These are phyloP conservation scores for Epinotia ramella DNA, from an alignment of 2,888 invertebrate species.

Conservation along the genomic window DNA sequence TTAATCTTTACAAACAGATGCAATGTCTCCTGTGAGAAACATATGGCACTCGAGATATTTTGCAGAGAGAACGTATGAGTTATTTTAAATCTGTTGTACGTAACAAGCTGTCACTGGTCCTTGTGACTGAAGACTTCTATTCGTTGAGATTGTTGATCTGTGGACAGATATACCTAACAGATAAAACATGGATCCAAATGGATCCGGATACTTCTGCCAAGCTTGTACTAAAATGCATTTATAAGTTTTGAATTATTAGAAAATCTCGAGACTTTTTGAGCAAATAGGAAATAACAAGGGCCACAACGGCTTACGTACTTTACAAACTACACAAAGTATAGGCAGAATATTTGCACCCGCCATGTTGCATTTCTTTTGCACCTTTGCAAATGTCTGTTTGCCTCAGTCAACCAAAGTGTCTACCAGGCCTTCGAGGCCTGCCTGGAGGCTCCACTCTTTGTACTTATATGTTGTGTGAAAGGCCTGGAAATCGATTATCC, in stretches of 20 bases:
- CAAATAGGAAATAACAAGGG: too few species aligned
- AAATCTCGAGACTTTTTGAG: not conserved
- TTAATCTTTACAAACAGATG: constrained; percentile 35
- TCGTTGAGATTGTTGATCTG: constrained; percentile 28
- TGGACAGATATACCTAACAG: constrained; percentile 23
- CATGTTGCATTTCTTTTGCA: too few species aligned
- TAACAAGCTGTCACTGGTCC: constrained; percentile 10
- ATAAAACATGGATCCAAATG: constrained; percentile 23
- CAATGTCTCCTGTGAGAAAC: constrained; percentile 14
- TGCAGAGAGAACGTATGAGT: constrained; percentile 19
- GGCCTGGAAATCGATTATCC: too few species aligned
- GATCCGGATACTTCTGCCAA: not conserved
- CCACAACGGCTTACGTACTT: too few species aligned
- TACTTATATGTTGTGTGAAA: too few species aligned
- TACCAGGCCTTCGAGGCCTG: too few species aligned
- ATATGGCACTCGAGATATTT: constrained; percentile 29
- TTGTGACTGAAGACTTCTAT: constrained; percentile 32
- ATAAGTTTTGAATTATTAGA: not conserved
- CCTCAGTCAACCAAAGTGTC: too few species aligned
- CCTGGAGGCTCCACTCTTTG: too few species aligned
- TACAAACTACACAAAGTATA: not conserved
- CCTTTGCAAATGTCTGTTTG: too few species aligned
- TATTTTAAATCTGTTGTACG: constrained; percentile 28
- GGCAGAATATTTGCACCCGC: not conserved
- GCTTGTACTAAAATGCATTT: not conserved